Base-by-base conservation (phyloP, 2,888 invertebrate genomes). In the Koerneria pararmatus region DNA sequence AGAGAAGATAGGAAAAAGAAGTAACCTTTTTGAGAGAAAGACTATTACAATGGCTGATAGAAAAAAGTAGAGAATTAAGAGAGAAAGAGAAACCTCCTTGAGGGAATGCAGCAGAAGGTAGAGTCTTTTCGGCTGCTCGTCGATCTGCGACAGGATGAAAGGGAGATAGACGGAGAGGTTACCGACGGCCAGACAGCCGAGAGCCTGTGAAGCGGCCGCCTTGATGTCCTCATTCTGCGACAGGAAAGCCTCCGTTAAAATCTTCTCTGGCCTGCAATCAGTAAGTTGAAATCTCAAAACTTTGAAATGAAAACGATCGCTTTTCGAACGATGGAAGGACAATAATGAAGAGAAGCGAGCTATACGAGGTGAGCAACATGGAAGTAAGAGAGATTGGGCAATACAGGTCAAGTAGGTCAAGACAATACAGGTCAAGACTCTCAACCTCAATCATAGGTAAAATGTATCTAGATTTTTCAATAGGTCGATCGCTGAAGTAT, bases 161-260 rank as follows among this genome's bases (percentile, higher is more conserved):
- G 97, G 75, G 80, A 98, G 87, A 86, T 93, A 97, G 80, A 91
- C 90, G 15, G 90, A 90, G 74, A 98, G 86, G 85, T 95, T 97
- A 56, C 98, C 98, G 15, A 66, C 93, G 5, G 93, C 92, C 31
- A 98, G 90, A 65, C 93, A 93, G 24, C 97, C 87, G 57, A 98
- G 87, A 0, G 97, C 92, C 85, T 95, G 94, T 74, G 95, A 94
- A 19, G 97, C 97, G 0, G 95, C 95, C 0, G 93, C 92, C 85
- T 97, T 97, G 2, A 98, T 91, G 85, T 98, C 95, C 85, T 98
- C 97, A 0, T 93, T 93, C 15, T 89, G 89, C 3, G 92, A 91
- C 0, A 90, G 89, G 85, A 98, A 97, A 24, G 94, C 92, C 72
- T 89, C 89, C 69, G 95, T 87, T 29, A 88, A 85, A 11, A 86